Evolutionary conservation across 2,797 vertebrate genomes (phyloP).

Genomic region (Glossophaga mutica): DNA sequence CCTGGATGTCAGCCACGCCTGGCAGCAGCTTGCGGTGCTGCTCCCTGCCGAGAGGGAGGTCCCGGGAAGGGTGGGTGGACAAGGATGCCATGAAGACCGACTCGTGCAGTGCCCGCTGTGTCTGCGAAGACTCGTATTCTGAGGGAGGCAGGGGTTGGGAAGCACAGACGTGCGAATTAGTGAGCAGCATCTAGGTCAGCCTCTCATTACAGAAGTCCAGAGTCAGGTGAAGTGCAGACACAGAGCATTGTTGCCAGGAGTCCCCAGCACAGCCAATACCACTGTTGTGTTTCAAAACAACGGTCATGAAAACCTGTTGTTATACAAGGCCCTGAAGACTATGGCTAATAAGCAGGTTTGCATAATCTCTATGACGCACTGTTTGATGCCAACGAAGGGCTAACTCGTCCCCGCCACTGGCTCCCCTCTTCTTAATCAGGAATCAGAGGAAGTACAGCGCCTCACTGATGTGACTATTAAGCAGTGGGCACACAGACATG

Average conservation of each 20-base stretch:
- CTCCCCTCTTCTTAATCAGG: neutral
- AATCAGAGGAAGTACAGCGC: neutral
- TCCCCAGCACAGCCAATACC: too few species aligned
- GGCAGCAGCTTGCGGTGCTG: conserved; percentile 84
- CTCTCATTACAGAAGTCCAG: accelerated
- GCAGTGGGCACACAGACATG: accelerated
- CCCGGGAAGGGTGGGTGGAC: conserved; percentile 61
- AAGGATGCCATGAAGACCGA: conserved; percentile 81
- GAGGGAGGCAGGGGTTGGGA: neutral
- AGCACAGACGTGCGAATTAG: accelerated
- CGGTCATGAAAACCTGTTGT: neutral
- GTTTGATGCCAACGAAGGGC: neutral
- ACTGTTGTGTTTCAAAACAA: neutral
- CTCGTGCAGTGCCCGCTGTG: conserved; percentile 78
- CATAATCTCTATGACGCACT: neutral
- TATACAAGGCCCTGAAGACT: neutral
- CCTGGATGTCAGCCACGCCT: conserved; percentile 75
- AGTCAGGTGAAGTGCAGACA: neutral
- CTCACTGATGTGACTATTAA: accelerated
- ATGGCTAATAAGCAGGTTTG: too few species aligned
- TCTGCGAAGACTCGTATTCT: conserved; percentile 73
- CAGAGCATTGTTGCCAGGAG: neutral
- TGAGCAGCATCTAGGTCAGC: too few species aligned
- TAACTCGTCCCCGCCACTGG: neutral
- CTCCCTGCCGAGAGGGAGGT: conserved; percentile 83